Evolutionary conservation across 1,140 invertebrate genomes (phyloP).

Genomic region (Drosophila mayri): DNA sequence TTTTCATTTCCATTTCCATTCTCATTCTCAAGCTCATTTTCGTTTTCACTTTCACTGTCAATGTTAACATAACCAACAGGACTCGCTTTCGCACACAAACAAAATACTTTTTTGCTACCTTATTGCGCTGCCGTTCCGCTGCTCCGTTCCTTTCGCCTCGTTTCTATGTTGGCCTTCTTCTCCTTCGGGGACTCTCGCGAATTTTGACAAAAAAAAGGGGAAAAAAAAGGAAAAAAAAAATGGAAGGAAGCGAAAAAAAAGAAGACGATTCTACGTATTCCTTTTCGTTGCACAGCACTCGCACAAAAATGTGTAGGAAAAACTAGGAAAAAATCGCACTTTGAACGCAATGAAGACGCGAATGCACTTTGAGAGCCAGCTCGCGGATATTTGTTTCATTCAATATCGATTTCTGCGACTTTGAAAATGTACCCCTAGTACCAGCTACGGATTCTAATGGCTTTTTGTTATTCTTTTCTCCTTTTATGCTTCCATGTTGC

Average conservation of each 20-base stretch:
- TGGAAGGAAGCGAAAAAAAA: slow-evolving; percentile 14
- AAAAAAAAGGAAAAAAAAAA: background rate
- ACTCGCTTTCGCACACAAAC: slow-evolving; percentile 46
- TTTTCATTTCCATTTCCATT: background rate
- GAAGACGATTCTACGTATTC: slow-evolving; percentile 40
- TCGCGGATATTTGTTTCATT: slow-evolving; percentile 10
- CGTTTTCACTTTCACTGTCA: slow-evolving; percentile 49
- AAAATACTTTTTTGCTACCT: slow-evolving; percentile 50
- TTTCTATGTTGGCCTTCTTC: slow-evolving; percentile 18
- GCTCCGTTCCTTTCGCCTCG: slow-evolving; percentile 17
- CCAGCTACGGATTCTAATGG: slow-evolving; percentile 10
- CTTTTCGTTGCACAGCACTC: slow-evolving; percentile 42
- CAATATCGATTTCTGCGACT: slow-evolving; percentile 36
- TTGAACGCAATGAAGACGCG: slow-evolving; percentile 4
- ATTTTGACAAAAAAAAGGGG: slow-evolving; percentile 28
- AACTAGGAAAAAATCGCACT: slow-evolving; percentile 28
- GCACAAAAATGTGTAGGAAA: slow-evolving; percentile 16
- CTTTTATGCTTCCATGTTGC: slow-evolving; percentile 34
- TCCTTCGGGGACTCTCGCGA: slow-evolving; percentile 44
- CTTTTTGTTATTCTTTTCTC: slow-evolving; percentile 26
- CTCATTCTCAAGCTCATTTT: slow-evolving; percentile 21
- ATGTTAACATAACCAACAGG: slow-evolving; percentile 49
- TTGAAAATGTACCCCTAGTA: slow-evolving; percentile 19
- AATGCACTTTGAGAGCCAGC: slow-evolving; percentile 11
- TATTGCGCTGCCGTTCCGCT: slow-evolving; percentile 46